Conservation (phyloP, 2,113 vertebrate species). For the Urocolius indicus region DNA sequence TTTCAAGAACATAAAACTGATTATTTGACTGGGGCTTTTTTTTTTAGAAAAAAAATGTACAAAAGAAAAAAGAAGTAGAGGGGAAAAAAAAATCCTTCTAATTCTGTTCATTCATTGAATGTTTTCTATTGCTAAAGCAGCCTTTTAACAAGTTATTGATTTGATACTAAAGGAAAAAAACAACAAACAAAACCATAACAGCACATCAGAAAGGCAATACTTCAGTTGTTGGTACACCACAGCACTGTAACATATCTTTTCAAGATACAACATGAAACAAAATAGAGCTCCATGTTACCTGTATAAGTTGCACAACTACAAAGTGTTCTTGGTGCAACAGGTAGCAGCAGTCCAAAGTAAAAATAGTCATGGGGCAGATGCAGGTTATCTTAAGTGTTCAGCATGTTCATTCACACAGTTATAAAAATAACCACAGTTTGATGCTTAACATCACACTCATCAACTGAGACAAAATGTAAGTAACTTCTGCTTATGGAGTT, state of each 20-base stretch:
- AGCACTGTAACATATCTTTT: neutral
- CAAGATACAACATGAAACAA: neutral
- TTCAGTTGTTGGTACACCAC: neutral
- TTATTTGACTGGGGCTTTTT: neutral
- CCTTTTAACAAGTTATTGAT: neutral
- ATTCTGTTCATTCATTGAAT: neutral
- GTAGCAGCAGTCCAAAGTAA: neutral
- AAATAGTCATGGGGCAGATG: accelerated
- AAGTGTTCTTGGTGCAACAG: neutral
- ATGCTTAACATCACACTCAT: neutral
- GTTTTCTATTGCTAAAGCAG: neutral
- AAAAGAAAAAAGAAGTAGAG: neutral
- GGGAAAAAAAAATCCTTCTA: neutral
- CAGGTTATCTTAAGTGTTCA: neutral
- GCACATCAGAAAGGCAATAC: neutral
- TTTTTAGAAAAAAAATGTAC: neutral
- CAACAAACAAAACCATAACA: too few species aligned
- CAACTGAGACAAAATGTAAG: neutral
- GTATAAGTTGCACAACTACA: neutral
- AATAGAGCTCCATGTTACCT: neutral
- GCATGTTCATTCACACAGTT: neutral
- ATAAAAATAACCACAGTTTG: neutral
- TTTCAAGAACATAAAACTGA: neutral
- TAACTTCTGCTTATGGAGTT: neutral
- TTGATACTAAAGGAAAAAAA: neutral